Conservation (phyloP, 1,140 invertebrate species). For the Drosophila suzukii region DNA sequence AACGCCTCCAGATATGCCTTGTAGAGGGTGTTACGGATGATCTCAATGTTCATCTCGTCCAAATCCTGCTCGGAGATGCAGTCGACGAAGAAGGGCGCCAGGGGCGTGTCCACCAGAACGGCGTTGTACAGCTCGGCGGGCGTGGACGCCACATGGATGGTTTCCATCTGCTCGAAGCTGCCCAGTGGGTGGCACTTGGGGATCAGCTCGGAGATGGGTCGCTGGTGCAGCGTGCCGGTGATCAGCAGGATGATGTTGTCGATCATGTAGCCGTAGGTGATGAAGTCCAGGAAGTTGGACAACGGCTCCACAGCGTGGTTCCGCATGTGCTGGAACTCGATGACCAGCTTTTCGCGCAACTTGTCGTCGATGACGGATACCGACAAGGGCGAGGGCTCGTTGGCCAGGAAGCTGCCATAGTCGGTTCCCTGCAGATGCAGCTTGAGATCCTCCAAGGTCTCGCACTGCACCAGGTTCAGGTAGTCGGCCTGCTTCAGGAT, state of each 20-base stretch:
- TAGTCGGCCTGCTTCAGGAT: slow-evolving; percentile 99
- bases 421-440: slow-evolving; percentile 99
- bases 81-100: slow-evolving; percentile 99
- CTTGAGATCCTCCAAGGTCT: slow-evolving; percentile 99
- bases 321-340: slow-evolving; percentile 99
- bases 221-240: slow-evolving; percentile 98
- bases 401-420: slow-evolving; percentile 99
- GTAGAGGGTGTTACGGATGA: slow-evolving; percentile 99
- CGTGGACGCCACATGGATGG: slow-evolving; percentile 99
- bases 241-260: slow-evolving; percentile 99
- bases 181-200: slow-evolving; percentile 99
- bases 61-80: slow-evolving; percentile 99
- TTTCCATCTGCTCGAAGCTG: slow-evolving; percentile 99
- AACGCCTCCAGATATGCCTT: slow-evolving; percentile 99
- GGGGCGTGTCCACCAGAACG: slow-evolving; percentile 99
- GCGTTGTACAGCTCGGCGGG: slow-evolving; percentile 99
- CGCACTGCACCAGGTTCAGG: slow-evolving; percentile 99
- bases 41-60: slow-evolving; percentile 99
- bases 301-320: slow-evolving; percentile 99
- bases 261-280: slow-evolving; percentile 99
- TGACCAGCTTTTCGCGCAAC: slow-evolving; percentile 98
- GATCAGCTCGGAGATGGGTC: slow-evolving; percentile 98
- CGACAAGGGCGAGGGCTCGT: slow-evolving; percentile 98
- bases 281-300: slow-evolving; percentile 99
- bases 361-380: slow-evolving; percentile 99